Evolutionary conservation across 1,140 invertebrate genomes (phyloP).

Genomic region (Lucilia cuprina): DNA sequence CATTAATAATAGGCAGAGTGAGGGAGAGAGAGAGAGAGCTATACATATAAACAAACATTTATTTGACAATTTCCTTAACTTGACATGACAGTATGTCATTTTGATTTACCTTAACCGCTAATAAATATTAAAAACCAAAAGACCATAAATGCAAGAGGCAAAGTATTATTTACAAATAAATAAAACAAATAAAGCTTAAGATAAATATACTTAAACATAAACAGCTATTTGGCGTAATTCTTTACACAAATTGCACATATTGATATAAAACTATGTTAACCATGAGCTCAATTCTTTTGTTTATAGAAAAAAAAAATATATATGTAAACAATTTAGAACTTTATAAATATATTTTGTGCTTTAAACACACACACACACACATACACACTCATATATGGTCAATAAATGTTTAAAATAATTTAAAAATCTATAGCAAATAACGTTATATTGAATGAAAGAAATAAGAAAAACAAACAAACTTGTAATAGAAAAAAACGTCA

Average conservation of each 20-base stretch:
- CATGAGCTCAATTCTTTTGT: conserved; percentile 34
- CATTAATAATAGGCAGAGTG: conserved; percentile 22
- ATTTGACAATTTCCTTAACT: conserved; percentile 35
- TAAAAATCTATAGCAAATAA: background rate
- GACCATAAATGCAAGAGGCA: background rate
- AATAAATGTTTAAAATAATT: background rate
- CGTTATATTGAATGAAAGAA: background rate
- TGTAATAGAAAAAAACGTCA: background rate
- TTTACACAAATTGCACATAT: background rate
- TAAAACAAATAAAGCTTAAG: conserved; percentile 14
- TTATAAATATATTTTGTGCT: too few species aligned
- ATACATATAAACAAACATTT: background rate
- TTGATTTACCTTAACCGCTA: conserved; percentile 33
- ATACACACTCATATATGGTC: background rate
- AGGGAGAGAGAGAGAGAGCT: too few species aligned
- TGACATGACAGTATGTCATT: conserved; percentile 23
- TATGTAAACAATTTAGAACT: conserved; percentile 11
- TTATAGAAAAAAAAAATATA: background rate
- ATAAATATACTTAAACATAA: conserved; percentile 3
- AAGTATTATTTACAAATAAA: background rate
- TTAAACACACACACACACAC: background rate
- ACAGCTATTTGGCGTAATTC: too few species aligned
- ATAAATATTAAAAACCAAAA: background rate
- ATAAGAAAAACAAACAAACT: background rate
- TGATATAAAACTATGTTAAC: conserved; percentile 23